Percentiles rank a stretch among this genome's conserved stretches.
phyloP scores from a whole-genome alignment of 1,140 invertebrate genomes.

The Leptopilina clavipes region DNA sequence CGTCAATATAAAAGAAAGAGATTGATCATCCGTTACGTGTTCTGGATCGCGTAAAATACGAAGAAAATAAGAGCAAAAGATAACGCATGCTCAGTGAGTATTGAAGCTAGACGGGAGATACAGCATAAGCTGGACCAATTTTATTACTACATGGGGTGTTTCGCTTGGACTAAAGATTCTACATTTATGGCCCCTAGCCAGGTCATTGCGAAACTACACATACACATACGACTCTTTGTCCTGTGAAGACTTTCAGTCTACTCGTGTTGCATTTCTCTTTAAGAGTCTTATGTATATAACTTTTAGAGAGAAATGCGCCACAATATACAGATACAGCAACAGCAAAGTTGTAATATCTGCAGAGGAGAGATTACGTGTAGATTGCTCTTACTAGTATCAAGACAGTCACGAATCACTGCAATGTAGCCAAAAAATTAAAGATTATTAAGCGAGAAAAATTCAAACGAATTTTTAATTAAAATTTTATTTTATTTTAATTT shows the following conservation, averaged over 20 bases:
- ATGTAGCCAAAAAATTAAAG: neutral
- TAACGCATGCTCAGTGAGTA: constrained; percentile 4
- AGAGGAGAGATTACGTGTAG: constrained; percentile 11
- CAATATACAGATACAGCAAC: neutral
- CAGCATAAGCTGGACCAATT: neutral
- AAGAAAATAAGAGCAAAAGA: constrained; percentile 14
- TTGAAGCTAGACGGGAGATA: neutral
- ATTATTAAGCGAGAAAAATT: neutral
- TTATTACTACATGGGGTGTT: constrained; percentile 27
- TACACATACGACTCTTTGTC: constrained; percentile 12
- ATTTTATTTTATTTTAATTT: too few relatives aligned
- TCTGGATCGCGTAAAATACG: constrained; percentile 17
- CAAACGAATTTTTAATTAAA: too few relatives aligned
- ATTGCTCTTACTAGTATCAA: constrained; percentile 2
- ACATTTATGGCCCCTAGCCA: constrained; percentile 43
- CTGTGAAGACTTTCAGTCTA: neutral
- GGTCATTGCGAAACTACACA: constrained; percentile 41
- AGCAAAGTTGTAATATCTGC: neutral
- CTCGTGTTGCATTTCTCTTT: neutral
- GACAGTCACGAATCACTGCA: neutral
- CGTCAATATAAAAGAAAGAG: neutral
- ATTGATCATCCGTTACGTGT: constrained; percentile 11
- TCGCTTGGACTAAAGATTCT: constrained; percentile 18
- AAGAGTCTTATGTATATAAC: constrained; percentile 17
- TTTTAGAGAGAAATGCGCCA: neutral